Conservation (phyloP, 2,797 vertebrate species). For the Alectoris magna region DNA sequence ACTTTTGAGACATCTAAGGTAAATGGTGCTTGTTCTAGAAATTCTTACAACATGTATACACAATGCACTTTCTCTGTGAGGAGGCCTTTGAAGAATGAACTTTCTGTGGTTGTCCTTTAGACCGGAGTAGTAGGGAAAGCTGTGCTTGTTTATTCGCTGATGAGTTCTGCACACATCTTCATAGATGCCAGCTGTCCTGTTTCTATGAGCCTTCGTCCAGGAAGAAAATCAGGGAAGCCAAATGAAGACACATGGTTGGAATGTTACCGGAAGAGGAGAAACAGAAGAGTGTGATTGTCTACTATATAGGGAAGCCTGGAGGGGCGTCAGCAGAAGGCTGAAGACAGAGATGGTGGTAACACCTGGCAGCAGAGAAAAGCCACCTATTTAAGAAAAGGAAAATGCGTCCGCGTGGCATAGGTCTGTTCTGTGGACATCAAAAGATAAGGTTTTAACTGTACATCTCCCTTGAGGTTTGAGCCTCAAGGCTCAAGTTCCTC, state of each 20-base stretch:
- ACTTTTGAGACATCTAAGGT: not conserved
- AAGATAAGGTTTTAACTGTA: not conserved
- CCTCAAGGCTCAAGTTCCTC: too few species aligned
- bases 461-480: not conserved
- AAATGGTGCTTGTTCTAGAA: not conserved
- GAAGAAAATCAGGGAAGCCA: not conserved
- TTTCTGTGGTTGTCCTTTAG: not conserved
- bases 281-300: not conserved
- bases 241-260: not conserved
- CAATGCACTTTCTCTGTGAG: accelerated
- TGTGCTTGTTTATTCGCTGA: not conserved
- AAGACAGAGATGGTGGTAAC: not conserved
- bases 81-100: not conserved
- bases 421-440: not conserved
- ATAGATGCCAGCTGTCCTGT: not conserved
- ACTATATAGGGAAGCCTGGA: not conserved
- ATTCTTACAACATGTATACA: not conserved
- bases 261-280: not conserved
- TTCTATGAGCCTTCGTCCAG: not conserved
- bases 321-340: not conserved
- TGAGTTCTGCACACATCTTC: not conserved
- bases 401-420: not conserved
- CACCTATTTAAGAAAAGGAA: not conserved
- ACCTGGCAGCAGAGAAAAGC: not conserved
- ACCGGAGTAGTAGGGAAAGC: not conserved